A percentile compares a stretch with the other conserved stretches of the same genome.
These are phyloP conservation scores for Nylanderia fulva DNA, from an alignment of 1,140 invertebrate species.

Conservation along the genomic window DNA sequence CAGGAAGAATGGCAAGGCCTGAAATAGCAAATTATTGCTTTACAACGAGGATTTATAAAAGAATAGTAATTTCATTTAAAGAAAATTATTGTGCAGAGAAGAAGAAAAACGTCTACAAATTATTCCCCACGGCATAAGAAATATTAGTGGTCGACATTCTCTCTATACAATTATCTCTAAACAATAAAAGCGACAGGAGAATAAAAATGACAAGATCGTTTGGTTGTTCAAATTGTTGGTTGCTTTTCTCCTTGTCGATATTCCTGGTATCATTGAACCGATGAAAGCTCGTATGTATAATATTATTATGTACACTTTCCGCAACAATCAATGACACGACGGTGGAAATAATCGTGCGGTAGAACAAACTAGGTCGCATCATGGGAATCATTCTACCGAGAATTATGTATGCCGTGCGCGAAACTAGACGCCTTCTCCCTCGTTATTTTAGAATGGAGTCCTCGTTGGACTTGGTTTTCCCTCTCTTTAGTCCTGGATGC, in stretches of 20 bases:
- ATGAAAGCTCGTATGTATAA: slow-evolving; percentile 54
- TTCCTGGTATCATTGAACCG: slow-evolving; percentile 22
- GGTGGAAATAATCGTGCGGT: slow-evolving; percentile 53
- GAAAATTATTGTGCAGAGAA: not conserved
- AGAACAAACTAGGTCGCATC: slow-evolving; percentile 69
- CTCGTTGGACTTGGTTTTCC: slow-evolving; percentile 54
- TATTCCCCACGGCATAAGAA: not conserved
- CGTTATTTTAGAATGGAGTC: slow-evolving; percentile 37
- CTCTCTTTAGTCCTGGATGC: slow-evolving; percentile 48
- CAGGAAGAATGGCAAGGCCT: slow-evolving; percentile 78
- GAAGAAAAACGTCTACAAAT: not conserved
- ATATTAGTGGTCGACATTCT: not conserved
- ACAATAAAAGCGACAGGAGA: not conserved
- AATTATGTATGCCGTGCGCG: slow-evolving; percentile 59
- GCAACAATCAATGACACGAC: slow-evolving; percentile 69
- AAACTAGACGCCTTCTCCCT: slow-evolving; percentile 60
- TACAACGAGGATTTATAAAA: not conserved
- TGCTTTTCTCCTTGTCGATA: slow-evolving; percentile 27
- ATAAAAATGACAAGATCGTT: not conserved
- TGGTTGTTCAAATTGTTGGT: not conserved
- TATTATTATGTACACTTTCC: slow-evolving; percentile 49
- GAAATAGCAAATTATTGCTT: slow-evolving; percentile 43
- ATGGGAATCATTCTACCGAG: slow-evolving; percentile 71
- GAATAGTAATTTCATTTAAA: not conserved
- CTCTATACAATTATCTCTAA: not conserved